A percentile compares a stretch with the other conserved stretches of the same genome.
phyloP scores from a whole-genome alignment of 2,888 invertebrate species.

The Cephus rjabovi region DNA sequence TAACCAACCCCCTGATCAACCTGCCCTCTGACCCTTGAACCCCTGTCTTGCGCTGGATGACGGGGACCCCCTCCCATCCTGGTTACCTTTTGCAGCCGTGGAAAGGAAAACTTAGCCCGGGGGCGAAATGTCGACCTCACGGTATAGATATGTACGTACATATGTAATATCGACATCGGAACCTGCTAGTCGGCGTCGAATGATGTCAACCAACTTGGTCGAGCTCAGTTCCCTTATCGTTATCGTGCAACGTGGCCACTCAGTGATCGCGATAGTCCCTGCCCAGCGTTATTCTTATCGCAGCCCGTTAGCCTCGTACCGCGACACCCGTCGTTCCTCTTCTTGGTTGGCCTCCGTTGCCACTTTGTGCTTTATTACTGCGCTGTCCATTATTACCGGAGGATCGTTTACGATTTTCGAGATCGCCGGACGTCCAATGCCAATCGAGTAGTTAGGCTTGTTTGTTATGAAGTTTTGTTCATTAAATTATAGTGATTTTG shows the following conservation, averaged over 20 bases:
- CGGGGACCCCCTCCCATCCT: neutral
- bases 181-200: neutral
- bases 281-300: conserved; percentile 53
- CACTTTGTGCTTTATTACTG: conserved; percentile 20
- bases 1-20: conserved; percentile 33
- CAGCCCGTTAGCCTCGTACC: conserved; percentile 46
- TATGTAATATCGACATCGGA: neutral
- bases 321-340: conserved; percentile 47
- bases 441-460: neutral
- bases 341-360: conserved; percentile 34
- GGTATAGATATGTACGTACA: too few species aligned
- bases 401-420: neutral
- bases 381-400: neutral
- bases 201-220: neutral
- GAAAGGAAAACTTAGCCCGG: neutral
- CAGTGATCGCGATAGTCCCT: conserved; percentile 58
- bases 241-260: conserved; percentile 58
- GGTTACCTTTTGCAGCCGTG: neutral
- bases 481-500: neutral
- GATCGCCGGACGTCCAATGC: neutral
- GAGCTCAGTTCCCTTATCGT: conserved; percentile 55
- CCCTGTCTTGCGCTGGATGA: neutral
- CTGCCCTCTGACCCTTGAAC: neutral
- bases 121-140: neutral
- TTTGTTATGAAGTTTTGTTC: neutral